These are phyloP conservation scores for Dasypolia templi DNA, from an alignment of 2,888 invertebrate genomes.

Conservation along the genomic window DNA sequence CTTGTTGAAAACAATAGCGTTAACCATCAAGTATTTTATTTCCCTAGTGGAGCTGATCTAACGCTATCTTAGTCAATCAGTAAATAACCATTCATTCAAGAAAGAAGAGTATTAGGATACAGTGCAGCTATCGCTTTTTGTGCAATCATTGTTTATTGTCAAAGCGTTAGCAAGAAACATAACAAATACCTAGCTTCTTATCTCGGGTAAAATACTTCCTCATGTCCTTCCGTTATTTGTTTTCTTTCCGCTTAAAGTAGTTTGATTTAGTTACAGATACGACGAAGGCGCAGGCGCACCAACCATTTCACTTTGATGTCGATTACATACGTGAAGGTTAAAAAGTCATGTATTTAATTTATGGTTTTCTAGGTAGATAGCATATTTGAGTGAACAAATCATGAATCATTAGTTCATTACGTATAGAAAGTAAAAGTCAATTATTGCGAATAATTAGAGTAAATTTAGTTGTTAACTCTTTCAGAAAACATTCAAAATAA, in stretches of 20 bases:
- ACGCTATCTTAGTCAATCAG: neutral
- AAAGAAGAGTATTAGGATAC: constrained; percentile 20
- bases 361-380: neutral
- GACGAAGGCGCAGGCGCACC: constrained; percentile 20
- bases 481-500: neutral
- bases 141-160: constrained; percentile 22
- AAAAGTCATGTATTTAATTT: constrained; percentile 12
- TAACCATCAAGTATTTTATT: neutral
- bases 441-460: too few relatives aligned
- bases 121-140: constrained; percentile 30
- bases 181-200: constrained; percentile 50
- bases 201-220: constrained; percentile 62
- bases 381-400: constrained; percentile 26
- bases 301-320: constrained; percentile 27
- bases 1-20: neutral
- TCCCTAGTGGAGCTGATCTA: too few relatives aligned
- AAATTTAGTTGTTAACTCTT: neutral
- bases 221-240: constrained; percentile 59
- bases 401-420: constrained; percentile 1
- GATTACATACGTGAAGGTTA: constrained; percentile 32
- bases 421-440: constrained; percentile 6
- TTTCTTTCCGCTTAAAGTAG: constrained; percentile 52
- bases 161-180: constrained; percentile 26
- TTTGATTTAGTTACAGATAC: constrained; percentile 30
- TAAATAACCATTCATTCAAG: neutral